Base-by-base conservation (phyloP, 1,140 invertebrate species). In the Papilio polyxenes region DNA sequence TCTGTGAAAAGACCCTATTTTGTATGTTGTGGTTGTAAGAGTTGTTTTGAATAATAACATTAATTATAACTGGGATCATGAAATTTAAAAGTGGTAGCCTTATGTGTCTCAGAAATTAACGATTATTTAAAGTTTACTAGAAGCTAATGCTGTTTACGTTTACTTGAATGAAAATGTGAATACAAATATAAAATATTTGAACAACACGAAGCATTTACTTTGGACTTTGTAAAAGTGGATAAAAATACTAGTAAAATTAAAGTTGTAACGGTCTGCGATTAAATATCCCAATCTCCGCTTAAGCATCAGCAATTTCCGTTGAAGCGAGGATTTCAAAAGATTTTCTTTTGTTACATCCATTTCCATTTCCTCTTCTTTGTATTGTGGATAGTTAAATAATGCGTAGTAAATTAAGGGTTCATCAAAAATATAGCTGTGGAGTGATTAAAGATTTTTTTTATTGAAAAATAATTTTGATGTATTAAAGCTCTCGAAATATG, bases 271-370 rank as follows among this genome's bases (percentile, higher is more conserved):
- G 23, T 72, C 65, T 11, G 65, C 31, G 65, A 72, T 72, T 72
- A 72, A 72, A 72, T 72, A 72, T 72, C 65, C 65, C 65, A 72
- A 72, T 72, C 65, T 72, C 65, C 65, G 65, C 13, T 72, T 72
- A 72, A 72, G 31, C 65, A 72, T 72, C 65, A 72, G 65, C 65
- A 72, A 72, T 72, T 72, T 72, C 65, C 65, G 65, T 72, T 72
- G 31, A 72, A 72, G 65, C 65, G 65, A 72, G 65, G 65, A 72
- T 72, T 72, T 72, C n/a, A 72, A 72, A 72, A 72, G 65, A 72
- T 72, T 72, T 69, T 72, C 65, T 72, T 72, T 72, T 72, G 65
- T 40, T 72, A 72, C 65, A 40, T 72, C 65, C 65, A 72, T 72
- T 72, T 72, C 7, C 65, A 72, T 72, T 72, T 72, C 65, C 65